Evolutionary conservation across 1,140 invertebrate species (phyloP).

Genomic region (Forficula auricularia): DNA sequence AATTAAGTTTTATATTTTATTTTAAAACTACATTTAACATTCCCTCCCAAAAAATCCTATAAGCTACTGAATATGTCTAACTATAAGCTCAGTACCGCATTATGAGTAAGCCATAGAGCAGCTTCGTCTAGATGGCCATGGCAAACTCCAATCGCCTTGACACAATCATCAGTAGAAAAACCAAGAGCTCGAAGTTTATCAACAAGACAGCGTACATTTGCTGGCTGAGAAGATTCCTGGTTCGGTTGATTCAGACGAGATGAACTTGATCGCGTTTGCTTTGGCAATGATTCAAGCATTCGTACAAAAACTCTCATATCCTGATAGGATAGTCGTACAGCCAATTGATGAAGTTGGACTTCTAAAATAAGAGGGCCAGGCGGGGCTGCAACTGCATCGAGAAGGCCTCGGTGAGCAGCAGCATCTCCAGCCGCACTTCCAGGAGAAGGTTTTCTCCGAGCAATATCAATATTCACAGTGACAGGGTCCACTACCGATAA

Average conservation of each 20-base stretch:
- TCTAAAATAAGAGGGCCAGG: too few relatives aligned
- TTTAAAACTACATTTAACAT: too few relatives aligned
- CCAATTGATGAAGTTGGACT: slow-evolving; percentile 47
- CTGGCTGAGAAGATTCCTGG: too few relatives aligned
- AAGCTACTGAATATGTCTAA: too few relatives aligned
- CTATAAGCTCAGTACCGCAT: too few relatives aligned
- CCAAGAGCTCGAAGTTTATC: slow-evolving; percentile 46
- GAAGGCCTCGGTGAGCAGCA: too few relatives aligned
- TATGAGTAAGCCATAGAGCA: slow-evolving; percentile 61
- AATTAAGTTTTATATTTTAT: too few relatives aligned
- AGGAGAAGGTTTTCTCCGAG: slow-evolving; percentile 27
- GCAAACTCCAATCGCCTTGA: slow-evolving; percentile 43
- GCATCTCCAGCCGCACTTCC: slow-evolving; percentile 18
- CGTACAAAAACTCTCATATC: slow-evolving; percentile 81
- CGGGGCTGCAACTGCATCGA: too few relatives aligned
- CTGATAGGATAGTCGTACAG: slow-evolving; percentile 77
- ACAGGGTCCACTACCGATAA: slow-evolving; percentile 91
- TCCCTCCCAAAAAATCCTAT: too few relatives aligned
- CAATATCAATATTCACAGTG: slow-evolving; percentile 55
- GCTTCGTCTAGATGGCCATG: slow-evolving; percentile 60
- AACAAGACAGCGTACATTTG: slow-evolving; percentile 23
- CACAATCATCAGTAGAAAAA: slow-evolving; percentile 51
- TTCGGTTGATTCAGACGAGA: neutral
- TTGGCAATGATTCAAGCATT: slow-evolving; percentile 72
- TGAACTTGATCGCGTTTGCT: slow-evolving; percentile 35